These are phyloP conservation scores for Orthosia incerta DNA, from an alignment of 2,888 invertebrate genomes.

Conservation along the genomic window DNA sequence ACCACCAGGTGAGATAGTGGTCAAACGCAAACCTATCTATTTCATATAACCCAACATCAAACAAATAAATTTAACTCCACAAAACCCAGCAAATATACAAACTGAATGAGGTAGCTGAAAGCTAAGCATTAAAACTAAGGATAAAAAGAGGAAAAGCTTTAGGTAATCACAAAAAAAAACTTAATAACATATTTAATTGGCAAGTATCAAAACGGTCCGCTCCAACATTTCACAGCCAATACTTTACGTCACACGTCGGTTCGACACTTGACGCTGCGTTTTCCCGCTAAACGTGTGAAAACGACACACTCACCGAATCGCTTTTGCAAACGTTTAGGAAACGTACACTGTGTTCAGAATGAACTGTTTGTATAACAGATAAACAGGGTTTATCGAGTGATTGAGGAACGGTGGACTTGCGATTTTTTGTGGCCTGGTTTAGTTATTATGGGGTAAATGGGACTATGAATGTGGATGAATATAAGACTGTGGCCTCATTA, in stretches of 20 bases:
- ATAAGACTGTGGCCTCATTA: too few species aligned
- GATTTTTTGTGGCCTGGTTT: constrained; percentile 13
- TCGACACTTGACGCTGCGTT: constrained; percentile 60
- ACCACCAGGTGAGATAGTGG: too few species aligned
- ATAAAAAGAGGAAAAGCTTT: too few species aligned
- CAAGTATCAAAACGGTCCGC: constrained; percentile 55
- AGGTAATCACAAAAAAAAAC: background rate
- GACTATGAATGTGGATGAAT: too few species aligned
- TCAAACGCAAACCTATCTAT: too few species aligned
- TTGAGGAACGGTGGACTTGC: constrained; percentile 22
- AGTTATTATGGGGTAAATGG: background rate
- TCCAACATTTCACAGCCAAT: constrained; percentile 47
- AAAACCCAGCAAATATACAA: background rate
- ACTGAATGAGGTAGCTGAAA: background rate
- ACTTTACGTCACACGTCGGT: constrained; percentile 60
- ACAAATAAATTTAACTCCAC: background rate
- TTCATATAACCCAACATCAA: too few species aligned
- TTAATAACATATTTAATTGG: background rate
- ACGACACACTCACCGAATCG: constrained; percentile 33
- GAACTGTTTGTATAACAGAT: constrained; percentile 47
- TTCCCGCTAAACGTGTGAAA: constrained; percentile 43
- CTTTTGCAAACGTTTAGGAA: constrained; percentile 42
- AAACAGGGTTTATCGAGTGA: constrained; percentile 41
- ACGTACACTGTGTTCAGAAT: constrained; percentile 35
- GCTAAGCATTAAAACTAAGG: background rate